Conservation (phyloP, 2,888 invertebrate species). For the Eucera pruinosa region DNA sequence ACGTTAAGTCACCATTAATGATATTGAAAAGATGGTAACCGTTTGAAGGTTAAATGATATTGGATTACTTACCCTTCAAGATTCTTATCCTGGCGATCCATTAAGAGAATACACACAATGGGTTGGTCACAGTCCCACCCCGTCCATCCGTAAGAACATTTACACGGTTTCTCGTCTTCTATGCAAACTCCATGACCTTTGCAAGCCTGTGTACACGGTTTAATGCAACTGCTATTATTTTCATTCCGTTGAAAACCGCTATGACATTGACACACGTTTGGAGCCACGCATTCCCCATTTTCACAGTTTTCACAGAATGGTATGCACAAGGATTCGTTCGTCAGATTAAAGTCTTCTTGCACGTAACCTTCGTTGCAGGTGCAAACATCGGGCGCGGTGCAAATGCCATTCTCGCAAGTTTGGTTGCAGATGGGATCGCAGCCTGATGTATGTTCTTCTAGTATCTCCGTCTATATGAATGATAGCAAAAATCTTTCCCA, state of each 20-base stretch:
- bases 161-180: conserved; percentile 76
- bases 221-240: conserved; percentile 61
- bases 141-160: conserved; percentile 72
- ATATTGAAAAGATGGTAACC: no score
- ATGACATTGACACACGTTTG: conserved; percentile 81
- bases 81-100: neutral
- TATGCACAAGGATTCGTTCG: conserved; percentile 85
- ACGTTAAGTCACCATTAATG: no score
- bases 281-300: conserved; percentile 84
- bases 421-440: conserved; percentile 59
- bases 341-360: conserved; percentile 79
- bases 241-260: conserved; percentile 79
- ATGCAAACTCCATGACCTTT: conserved; percentile 69
- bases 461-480: neutral
- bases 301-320: conserved; percentile 86
- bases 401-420: conserved; percentile 82
- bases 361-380: conserved; percentile 44
- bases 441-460: neutral
- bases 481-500: neutral
- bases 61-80: conserved; percentile 24
- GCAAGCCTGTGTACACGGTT: conserved; percentile 79
- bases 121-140: conserved; percentile 70
- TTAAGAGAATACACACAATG: conserved; percentile 51
- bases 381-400: conserved; percentile 46
- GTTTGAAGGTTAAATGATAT: no score